These are phyloP conservation scores for Mobula hypostoma DNA, from an alignment of 2,113 vertebrate genomes.

Conservation along the genomic window DNA sequence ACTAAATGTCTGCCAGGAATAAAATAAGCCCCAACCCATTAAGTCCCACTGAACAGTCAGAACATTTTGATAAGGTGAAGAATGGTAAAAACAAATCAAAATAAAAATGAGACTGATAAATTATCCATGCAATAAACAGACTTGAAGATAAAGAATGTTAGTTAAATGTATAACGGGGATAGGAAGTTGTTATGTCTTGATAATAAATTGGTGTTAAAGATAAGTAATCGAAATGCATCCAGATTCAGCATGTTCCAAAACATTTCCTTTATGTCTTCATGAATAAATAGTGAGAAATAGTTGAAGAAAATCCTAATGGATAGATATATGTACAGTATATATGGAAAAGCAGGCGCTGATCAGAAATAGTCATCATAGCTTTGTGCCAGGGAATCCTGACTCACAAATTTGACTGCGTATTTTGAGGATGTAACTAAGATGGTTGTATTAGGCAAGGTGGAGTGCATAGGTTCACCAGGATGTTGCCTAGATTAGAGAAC, in stretches of 20 bases:
- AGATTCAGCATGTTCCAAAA: neutral
- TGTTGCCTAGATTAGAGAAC: too few relatives aligned
- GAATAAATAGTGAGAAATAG: too few relatives aligned
- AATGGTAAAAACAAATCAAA: neutral
- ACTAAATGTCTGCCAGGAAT: conserved; percentile 35
- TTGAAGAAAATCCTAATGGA: too few relatives aligned
- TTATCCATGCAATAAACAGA: neutral
- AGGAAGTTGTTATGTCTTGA: neutral
- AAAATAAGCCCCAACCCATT: conserved; percentile 25
- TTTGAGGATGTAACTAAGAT: too few relatives aligned
- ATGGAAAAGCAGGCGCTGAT: too few relatives aligned
- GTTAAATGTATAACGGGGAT: neutral
- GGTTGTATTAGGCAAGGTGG: too few relatives aligned
- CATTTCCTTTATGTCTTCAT: neutral
- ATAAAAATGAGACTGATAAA: neutral
- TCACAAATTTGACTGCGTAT: too few relatives aligned
- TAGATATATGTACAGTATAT: too few relatives aligned
- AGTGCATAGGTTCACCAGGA: too few relatives aligned
- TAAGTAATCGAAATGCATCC: too few relatives aligned
- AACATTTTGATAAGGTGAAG: neutral
- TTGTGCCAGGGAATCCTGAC: too few relatives aligned
- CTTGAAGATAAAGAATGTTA: neutral
- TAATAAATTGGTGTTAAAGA: conserved; percentile 8
- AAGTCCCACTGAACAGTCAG: neutral
- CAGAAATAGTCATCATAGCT: too few relatives aligned